A percentile compares a stretch with the other conserved stretches of the same genome.
These are phyloP conservation scores for Gopherus flavomarginatus DNA, from an alignment of 2,113 vertebrate species.

Conservation along the genomic window DNA sequence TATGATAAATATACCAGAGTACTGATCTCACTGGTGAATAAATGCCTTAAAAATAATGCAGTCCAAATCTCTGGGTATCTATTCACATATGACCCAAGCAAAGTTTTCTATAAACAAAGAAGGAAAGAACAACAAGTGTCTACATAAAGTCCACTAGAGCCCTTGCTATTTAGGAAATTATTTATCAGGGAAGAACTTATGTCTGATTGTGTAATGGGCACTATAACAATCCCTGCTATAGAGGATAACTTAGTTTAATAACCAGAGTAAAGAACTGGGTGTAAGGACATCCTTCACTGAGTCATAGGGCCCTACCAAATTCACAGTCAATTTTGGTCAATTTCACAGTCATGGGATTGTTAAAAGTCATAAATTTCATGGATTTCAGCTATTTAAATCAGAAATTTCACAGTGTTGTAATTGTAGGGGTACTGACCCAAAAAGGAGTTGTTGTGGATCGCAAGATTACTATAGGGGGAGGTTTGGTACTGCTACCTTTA, in stretches of 20 bases:
- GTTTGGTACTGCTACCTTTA: no score
- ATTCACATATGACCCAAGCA: constrained; percentile 16
- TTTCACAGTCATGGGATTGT: no score
- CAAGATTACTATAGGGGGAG: no score
- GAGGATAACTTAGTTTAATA: constrained; percentile 30
- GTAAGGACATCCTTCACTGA: neutral
- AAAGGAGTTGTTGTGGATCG: no score
- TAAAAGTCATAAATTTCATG: no score
- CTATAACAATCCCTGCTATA: neutral
- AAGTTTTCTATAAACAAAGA: constrained; percentile 28
- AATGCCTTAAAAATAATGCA: constrained; percentile 43
- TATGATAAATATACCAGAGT: constrained; percentile 46
- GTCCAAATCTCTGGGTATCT: constrained; percentile 28
- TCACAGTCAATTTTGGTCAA: no score
- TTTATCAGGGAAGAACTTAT: neutral
- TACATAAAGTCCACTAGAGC: constrained; percentile 36
- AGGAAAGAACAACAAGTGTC: constrained; percentile 19
- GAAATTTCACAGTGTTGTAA: no score
- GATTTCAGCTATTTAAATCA: no score
- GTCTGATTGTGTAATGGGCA: neutral
- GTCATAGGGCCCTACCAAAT: neutral
- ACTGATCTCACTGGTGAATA: neutral
- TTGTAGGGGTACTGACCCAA: no score
- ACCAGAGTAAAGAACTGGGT: neutral
- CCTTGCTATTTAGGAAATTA: constrained; percentile 32